Evolutionary conservation across 2,888 invertebrate species (phyloP).

Genomic region (Sturmia bella): DNA sequence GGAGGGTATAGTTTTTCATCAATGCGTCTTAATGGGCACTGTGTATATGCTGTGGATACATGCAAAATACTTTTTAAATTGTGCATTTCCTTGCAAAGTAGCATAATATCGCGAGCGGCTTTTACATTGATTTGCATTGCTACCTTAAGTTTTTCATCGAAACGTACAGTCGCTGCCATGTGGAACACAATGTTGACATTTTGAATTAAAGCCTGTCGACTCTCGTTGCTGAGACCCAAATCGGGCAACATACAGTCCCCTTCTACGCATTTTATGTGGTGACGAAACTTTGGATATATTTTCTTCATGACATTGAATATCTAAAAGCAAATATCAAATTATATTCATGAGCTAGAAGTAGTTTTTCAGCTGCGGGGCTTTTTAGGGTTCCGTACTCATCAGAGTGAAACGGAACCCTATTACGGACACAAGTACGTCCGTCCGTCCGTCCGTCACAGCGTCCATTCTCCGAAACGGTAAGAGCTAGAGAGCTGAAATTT

Average conservation of each 20-base stretch:
- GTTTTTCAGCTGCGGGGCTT: too few relatives aligned
- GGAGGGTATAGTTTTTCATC: conserved; percentile 84
- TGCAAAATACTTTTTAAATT: conserved; percentile 83
- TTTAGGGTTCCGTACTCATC: too few relatives aligned
- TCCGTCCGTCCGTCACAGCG: too few relatives aligned
- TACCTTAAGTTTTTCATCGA: conserved; percentile 88
- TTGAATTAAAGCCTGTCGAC: conserved; percentile 82
- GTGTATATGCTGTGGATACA: conserved; percentile 85
- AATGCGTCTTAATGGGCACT: conserved; percentile 82
- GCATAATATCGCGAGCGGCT: conserved; percentile 86
- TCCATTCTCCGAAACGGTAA: too few relatives aligned
- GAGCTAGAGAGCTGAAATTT: too few relatives aligned
- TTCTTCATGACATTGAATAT: conserved; percentile 83
- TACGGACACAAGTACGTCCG: too few relatives aligned
- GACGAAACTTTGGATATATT: conserved; percentile 83
- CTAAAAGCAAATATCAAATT: conserved; percentile 73
- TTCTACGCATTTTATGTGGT: conserved; percentile 83
- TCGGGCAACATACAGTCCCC: conserved; percentile 84
- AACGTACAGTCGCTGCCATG: conserved; percentile 85
- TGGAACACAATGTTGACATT: conserved; percentile 84
- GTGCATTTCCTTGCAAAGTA: conserved; percentile 86
- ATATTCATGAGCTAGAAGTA: neutral
- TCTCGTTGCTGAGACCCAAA: conserved; percentile 82
- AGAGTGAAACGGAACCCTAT: too few relatives aligned
- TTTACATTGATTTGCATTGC: conserved; percentile 89